Evolutionary conservation across 2,113 vertebrate species (phyloP), one percentile per base, ranked within the genome.

Genomic region (Hiodon alosoides): DNA sequence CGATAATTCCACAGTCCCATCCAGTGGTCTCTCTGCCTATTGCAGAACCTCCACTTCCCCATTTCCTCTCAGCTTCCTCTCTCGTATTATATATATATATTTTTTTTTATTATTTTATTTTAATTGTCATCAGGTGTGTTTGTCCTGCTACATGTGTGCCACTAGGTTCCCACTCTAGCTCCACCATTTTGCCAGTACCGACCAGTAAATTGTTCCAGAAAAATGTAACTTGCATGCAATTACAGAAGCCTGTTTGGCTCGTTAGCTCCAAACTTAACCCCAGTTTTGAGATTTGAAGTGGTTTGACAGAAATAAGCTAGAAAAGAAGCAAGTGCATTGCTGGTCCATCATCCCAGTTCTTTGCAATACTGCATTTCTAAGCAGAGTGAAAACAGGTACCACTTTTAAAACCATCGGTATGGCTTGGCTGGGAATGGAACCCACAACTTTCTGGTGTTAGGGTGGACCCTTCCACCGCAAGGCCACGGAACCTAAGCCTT

Each of bases 401-500:
- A 57, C 70, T 71, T 60, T 71, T 71, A 51, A 62, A 61, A 5
- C n/a, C 71, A 52, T 11, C 52, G 71, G 59, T 71, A 59, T 71
- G 16, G 58, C 54, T 71, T 71, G 59, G 71, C 59, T 59, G 61
- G 71, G 14, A 11, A 62, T 61, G 47, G 58, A 72, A 72, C 59
- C 71, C 71, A 13, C 59, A 72, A 17, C 59, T 62, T 62, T 52
- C 59, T 61, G 71, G 59, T 72, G 59, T 72, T 9, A 72, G 71
- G 59, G 71, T 61, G 59, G 71, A 61, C 59, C 47, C 71, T 72
- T 72, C n/a, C 10, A 72, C 71, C 70, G 60, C 70, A 71, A 59
- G 70, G 57, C 70, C 70, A 60, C 70, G 13, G 31, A 71, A 71
- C 70, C 48, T 52, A 47, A 72, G 58, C 71, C 5, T 53, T 52